Percentiles rank a stretch among this genome's conserved stretches.
Evolutionary conservation across 2,113 vertebrate genomes (phyloP).

Genomic region (Promerops cafer): DNA sequence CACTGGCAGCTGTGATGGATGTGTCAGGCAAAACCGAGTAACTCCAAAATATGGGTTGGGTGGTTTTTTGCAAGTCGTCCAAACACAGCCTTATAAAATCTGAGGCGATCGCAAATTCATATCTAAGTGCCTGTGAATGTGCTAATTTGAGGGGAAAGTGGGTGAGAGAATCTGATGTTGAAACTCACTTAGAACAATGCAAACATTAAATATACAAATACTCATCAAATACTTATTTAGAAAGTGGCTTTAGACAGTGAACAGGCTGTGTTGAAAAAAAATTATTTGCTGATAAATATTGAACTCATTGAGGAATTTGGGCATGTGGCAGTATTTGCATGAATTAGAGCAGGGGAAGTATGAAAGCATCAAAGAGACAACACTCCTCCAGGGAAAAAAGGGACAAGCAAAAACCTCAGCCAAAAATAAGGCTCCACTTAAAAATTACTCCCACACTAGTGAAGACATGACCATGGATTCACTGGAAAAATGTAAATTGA

Average conservation of each 20-base stretch:
- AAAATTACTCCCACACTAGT: background rate
- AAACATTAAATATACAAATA: conserved; percentile 28
- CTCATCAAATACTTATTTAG: conserved; percentile 11
- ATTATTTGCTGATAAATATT: background rate
- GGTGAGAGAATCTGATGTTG: background rate
- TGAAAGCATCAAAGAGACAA: background rate
- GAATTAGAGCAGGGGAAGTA: background rate
- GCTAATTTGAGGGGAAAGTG: background rate
- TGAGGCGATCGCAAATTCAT: rapidly evolving
- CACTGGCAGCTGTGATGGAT: background rate
- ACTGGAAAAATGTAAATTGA: background rate
- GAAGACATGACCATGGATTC: background rate
- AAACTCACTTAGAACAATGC: conserved; percentile 19
- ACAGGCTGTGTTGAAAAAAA: background rate
- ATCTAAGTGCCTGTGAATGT: background rate
- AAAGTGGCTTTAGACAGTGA: background rate
- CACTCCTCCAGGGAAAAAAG: background rate
- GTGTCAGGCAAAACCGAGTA: background rate
- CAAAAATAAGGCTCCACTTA: background rate
- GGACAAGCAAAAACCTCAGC: background rate
- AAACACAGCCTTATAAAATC: background rate
- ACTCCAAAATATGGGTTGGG: background rate
- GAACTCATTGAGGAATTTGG: background rate
- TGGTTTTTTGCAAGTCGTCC: background rate
- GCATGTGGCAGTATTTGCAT: background rate